phyloP scores from a whole-genome alignment of 2,888 invertebrate species.

The Neocrepidodera transversa region DNA sequence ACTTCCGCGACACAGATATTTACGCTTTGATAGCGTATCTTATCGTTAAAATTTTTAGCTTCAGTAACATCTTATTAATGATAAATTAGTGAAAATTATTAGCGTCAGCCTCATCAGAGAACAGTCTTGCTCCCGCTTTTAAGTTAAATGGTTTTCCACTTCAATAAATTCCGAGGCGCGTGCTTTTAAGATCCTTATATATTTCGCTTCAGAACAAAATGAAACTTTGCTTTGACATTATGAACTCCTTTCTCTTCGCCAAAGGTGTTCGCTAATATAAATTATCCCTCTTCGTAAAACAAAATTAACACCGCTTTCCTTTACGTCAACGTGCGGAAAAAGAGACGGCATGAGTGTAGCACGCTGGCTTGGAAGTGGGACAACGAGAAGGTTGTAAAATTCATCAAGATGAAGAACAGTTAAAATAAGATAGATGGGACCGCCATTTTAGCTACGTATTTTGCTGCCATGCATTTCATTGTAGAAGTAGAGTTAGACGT shows the following conservation, averaged over 20 bases:
- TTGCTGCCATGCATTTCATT: slow-evolving; percentile 59
- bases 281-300: slow-evolving; percentile 58
- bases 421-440: slow-evolving; percentile 60
- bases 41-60: slow-evolving; percentile 39
- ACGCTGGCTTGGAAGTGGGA: slow-evolving; percentile 22
- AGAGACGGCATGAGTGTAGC: slow-evolving; percentile 22
- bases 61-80: slow-evolving; percentile 42
- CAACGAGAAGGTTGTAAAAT: slow-evolving; percentile 44
- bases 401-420: slow-evolving; percentile 55
- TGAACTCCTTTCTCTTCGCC: slow-evolving; percentile 58
- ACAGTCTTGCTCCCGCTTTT: slow-evolving; percentile 42
- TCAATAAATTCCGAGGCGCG: slow-evolving; percentile 46
- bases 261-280: slow-evolving; percentile 60
- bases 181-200: slow-evolving; percentile 53
- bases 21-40: slow-evolving; percentile 30
- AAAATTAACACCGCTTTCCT: slow-evolving; percentile 45
- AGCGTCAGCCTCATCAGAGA: slow-evolving; percentile 41
- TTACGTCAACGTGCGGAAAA: slow-evolving; percentile 29
- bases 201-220: slow-evolving; percentile 56
- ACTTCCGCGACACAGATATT: slow-evolving; percentile 20
- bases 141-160: slow-evolving; percentile 50
- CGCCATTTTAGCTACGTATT: slow-evolving; percentile 58
- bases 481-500: slow-evolving; percentile 42
- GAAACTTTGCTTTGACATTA: slow-evolving; percentile 61
- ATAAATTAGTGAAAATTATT: slow-evolving; percentile 44